Evolutionary conservation across 1,140 invertebrate species (phyloP), one percentile per base, ranked within the genome.

Genomic region (Brachystomella parvula): DNA sequence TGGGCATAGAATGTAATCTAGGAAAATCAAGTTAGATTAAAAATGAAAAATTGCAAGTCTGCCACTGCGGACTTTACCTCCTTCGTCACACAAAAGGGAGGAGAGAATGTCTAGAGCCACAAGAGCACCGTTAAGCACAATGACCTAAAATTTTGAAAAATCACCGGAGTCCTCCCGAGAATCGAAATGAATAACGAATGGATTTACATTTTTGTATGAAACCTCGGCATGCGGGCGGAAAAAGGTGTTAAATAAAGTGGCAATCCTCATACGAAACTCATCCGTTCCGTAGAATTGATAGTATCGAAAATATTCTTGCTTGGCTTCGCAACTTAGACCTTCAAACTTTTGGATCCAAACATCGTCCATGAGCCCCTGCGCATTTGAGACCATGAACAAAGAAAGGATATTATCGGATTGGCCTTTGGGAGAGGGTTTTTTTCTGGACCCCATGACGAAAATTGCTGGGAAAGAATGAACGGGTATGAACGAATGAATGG

Each of bases 111-210:
- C 67, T 33, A 69, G 12, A 39, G 67, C 60, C 17, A 62, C 24
- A 24, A 69, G 21, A n/a, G 67, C 67, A 15, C 67, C 67, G 35
- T 69, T 69, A 12, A 69, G 32, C 9, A 69, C 60, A 39, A 63
- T 53, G 19, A 69, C n/a, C 67, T 65, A 44, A 35, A 39, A 26
- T 21, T 17, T 26, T 24, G 29, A 62, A 28, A 44, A 9, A 12
- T 39, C 17, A 35, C 28, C 9, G 6, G 3, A 39, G 39, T 6
- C 24, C 44, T 39, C 2, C 3, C 35, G 17, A 6, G 29, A 15
- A 3, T 44, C 6, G 6, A 47, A 32, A 29, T 29, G 28, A 57
- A 19, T 58, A 2, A 19, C 21, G 28, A 57, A 58, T 32, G 35
- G 21, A 32, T 31, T 35, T 30, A 67, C 65, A 30, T 67, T 63